Evolutionary conservation across 2,113 vertebrate species (phyloP).

Genomic region (Elaphurus davidianus): DNA sequence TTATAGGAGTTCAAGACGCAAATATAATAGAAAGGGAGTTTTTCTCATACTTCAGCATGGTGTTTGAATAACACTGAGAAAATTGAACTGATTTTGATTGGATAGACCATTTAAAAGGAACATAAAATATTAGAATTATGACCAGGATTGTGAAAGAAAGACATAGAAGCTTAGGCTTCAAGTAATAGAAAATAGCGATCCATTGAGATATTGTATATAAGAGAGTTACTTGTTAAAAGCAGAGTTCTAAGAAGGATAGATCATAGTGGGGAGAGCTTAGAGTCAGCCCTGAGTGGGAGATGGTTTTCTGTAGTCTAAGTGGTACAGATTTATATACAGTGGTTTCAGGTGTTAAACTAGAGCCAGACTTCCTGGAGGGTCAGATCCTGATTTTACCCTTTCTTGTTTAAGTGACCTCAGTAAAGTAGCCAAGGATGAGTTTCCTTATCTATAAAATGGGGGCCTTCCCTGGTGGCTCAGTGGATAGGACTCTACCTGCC

Average conservation of each 20-base stretch:
- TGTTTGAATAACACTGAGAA: background rate
- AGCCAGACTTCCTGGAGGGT: background rate
- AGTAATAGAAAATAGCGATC: background rate
- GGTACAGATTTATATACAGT: background rate
- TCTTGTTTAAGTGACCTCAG: background rate
- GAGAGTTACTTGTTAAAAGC: background rate
- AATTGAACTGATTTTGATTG: background rate
- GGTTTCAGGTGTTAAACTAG: background rate
- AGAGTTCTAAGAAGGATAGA: background rate
- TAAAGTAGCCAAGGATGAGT: background rate
- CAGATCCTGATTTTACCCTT: background rate
- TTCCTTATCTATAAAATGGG: conserved; percentile 6
- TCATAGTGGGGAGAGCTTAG: background rate
- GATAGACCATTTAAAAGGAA: background rate
- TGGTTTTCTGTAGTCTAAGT: background rate
- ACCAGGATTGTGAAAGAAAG: background rate
- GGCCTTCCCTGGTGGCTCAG: background rate
- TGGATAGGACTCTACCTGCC: background rate
- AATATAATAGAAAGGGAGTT: background rate
- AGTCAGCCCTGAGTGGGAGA: background rate
- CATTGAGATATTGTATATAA: background rate
- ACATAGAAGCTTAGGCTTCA: conserved; percentile 3
- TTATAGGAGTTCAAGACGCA: background rate
- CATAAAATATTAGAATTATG: background rate
- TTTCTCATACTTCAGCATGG: background rate